Evolutionary conservation across 2,888 invertebrate species (phyloP).

Genomic region (Brenthis daphne): DNA sequence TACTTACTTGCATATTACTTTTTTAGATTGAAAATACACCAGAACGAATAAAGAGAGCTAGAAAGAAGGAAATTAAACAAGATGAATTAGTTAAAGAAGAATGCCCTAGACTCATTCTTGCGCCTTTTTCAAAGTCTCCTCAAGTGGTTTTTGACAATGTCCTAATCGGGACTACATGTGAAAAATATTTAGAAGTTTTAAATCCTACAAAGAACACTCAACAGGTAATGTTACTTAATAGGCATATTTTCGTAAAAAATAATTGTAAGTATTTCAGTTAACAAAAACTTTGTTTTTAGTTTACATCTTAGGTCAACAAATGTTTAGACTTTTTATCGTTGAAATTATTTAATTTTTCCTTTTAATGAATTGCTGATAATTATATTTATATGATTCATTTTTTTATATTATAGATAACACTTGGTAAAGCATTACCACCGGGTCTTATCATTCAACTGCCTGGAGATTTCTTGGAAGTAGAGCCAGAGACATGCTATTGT

Average conservation of each 20-base stretch:
- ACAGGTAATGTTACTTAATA: slow-evolving; percentile 54
- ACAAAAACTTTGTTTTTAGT: too few relatives aligned
- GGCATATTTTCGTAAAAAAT: background rate
- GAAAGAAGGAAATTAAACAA: slow-evolving; percentile 58
- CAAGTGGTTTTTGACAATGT: slow-evolving; percentile 87
- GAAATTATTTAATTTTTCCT: background rate
- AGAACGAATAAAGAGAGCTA: slow-evolving; percentile 62
- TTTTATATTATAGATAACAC: slow-evolving; percentile 57
- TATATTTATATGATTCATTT: too few relatives aligned
- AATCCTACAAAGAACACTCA: slow-evolving; percentile 79
- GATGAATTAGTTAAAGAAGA: slow-evolving; percentile 67
- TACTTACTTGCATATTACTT: background rate
- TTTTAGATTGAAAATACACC: slow-evolving; percentile 77
- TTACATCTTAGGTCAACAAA: too few relatives aligned
- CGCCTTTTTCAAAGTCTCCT: slow-evolving; percentile 85
- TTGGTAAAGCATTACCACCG: slow-evolving; percentile 70
- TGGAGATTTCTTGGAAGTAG: slow-evolving; percentile 78
- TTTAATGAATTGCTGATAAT: too few relatives aligned
- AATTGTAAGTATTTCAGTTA: too few relatives aligned
- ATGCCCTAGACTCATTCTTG: slow-evolving; percentile 80
- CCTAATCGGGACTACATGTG: slow-evolving; percentile 79
- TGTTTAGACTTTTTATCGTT: too few relatives aligned
- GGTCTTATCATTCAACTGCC: slow-evolving; percentile 83
- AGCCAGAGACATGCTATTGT: slow-evolving; percentile 76
- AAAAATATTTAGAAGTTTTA: slow-evolving; percentile 78